Evolutionary conservation across 53 echinoderm and acorn worm genomes (phyloP).

Genomic region (Apostichopus leukothele): DNA sequence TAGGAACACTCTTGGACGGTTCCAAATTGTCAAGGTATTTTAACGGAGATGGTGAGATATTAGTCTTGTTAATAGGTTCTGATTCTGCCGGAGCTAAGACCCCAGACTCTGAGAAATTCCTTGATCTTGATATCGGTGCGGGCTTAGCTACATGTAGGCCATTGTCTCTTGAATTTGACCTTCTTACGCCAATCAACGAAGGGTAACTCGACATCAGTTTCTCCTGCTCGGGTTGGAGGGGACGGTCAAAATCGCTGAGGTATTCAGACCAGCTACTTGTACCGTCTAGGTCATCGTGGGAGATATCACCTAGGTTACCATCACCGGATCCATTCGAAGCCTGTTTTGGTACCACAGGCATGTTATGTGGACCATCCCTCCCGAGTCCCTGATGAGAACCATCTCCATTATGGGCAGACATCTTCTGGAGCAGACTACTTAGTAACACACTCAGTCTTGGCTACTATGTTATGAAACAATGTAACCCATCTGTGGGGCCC

Average conservation of each 20-base stretch:
- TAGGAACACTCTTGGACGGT: background rate
- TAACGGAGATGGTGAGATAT: no score
- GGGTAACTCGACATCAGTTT: slow-evolving; percentile 27
- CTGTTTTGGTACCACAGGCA: background rate
- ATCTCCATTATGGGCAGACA: no score
- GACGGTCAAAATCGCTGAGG: slow-evolving; percentile 11
- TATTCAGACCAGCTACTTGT: slow-evolving; percentile 28
- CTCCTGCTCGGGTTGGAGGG: background rate
- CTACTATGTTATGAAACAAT: no score
- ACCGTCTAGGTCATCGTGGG: background rate
- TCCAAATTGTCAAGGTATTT: slow-evolving; percentile 2
- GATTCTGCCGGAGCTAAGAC: background rate
- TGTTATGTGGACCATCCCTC: background rate
- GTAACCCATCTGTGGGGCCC: no score
- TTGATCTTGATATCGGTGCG: background rate
- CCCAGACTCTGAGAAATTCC: slow-evolving; percentile 23
- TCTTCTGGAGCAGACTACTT: no score
- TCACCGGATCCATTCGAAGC: background rate
- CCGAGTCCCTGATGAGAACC: background rate
- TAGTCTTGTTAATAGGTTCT: background rate
- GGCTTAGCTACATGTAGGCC: background rate
- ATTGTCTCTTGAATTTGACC: background rate
- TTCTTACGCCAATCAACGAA: background rate
- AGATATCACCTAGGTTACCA: background rate
- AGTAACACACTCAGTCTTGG: no score